phyloP scores from a whole-genome alignment of 2,797 vertebrate genomes.

The Alca torda region DNA sequence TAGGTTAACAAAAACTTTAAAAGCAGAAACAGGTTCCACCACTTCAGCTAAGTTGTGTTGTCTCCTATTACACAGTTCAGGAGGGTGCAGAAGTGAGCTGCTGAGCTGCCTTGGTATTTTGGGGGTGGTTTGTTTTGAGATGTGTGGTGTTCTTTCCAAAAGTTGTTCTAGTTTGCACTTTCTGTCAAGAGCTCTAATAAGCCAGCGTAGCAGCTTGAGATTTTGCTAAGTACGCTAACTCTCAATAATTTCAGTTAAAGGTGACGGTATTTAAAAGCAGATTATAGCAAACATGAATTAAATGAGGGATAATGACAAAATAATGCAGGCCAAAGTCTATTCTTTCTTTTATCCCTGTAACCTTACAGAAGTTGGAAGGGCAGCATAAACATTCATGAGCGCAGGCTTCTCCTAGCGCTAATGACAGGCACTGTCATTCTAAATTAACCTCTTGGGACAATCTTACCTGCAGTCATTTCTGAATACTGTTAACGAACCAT shows the following conservation, averaged over 20 bases:
- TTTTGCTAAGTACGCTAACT: neutral
- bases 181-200: neutral
- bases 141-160: neutral
- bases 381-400: neutral
- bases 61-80: neutral
- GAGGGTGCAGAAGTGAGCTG: neutral
- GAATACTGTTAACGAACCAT: neutral
- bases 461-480: neutral
- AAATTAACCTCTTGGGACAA: neutral
- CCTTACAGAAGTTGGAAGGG: neutral
- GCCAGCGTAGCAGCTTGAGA: neutral
- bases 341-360: neutral
- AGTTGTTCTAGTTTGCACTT: neutral
- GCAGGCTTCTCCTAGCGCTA: neutral
- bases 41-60: neutral
- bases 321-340: neutral
- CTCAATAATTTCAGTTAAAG: neutral
- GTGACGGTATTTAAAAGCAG: neutral
- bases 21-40: neutral
- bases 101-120: neutral
- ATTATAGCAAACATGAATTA: neutral
- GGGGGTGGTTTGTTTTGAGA: neutral
- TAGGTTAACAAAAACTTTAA: neutral
- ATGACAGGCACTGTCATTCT: neutral
- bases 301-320: neutral